Evolutionary conservation across 2,888 invertebrate genomes (phyloP).

Genomic region (Pseudococcus viburni): DNA sequence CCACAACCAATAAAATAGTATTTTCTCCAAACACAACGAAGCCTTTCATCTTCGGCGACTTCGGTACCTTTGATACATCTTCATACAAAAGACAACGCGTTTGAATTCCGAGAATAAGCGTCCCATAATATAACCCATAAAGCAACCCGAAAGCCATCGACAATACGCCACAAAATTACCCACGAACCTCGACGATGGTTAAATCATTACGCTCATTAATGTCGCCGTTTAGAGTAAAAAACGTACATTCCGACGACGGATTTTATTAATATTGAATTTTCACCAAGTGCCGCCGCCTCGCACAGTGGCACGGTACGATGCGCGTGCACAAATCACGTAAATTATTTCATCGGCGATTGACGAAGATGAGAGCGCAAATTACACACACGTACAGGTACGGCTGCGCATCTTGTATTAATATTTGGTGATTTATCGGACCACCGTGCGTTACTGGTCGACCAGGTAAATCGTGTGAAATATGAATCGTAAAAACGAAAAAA

Average conservation of each 20-base stretch:
- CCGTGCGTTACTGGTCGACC: neutral
- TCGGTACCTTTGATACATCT: slow-evolving; percentile 1
- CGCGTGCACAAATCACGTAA: neutral
- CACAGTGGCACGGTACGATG: too few species aligned
- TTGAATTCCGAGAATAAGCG: neutral
- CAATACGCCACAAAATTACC: neutral
- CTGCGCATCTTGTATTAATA: neutral
- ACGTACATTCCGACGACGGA: neutral
- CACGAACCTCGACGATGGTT: neutral
- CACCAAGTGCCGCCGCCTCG: neutral
- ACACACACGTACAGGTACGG: neutral
- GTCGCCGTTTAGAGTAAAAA: neutral
- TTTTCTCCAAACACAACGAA: neutral
- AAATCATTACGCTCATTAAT: neutral
- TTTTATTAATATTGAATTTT: slow-evolving; percentile 8
- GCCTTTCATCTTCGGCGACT: neutral
- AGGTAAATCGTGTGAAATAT: slow-evolving; percentile 38
- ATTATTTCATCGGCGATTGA: slow-evolving; percentile 29
- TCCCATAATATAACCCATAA: neutral
- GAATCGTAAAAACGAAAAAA: slow-evolving; percentile 24
- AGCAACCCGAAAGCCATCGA: neutral
- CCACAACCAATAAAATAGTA: neutral
- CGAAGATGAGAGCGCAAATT: neutral
- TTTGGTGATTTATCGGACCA: slow-evolving; percentile 35
- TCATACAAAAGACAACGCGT: neutral